Evolutionary conservation across 2,797 vertebrate genomes (phyloP).

Genomic region (Sternarchorhynchus goeldii): DNA sequence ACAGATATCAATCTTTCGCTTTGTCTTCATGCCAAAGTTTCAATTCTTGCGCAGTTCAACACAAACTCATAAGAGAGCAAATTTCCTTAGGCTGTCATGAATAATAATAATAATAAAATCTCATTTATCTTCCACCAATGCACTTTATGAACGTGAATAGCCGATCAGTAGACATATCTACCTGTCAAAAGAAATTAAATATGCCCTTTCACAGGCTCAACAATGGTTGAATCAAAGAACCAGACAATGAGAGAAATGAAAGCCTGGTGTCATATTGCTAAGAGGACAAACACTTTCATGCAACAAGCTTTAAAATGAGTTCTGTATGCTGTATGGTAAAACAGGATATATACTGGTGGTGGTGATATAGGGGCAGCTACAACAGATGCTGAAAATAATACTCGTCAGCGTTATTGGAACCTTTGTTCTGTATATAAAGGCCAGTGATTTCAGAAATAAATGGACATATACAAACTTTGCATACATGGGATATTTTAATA

Average conservation of each 20-base stretch:
- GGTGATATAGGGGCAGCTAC: too few relatives aligned
- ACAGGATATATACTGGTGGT: too few relatives aligned
- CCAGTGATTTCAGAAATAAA: too few relatives aligned
- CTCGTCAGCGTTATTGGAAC: too few relatives aligned
- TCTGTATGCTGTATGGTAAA: too few relatives aligned
- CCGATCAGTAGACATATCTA: slow-evolving; percentile 62
- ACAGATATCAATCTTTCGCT: slow-evolving; percentile 68
- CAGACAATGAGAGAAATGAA: neutral
- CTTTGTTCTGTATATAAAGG: too few relatives aligned
- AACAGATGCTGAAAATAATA: too few relatives aligned
- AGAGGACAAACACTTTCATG: too few relatives aligned
- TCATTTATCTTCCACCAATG: slow-evolving; percentile 66
- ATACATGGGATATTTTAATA: too few relatives aligned
- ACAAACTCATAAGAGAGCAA: slow-evolving; percentile 68
- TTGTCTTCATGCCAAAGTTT: slow-evolving; percentile 62
- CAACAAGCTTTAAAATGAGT: too few relatives aligned
- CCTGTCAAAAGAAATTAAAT: slow-evolving; percentile 54
- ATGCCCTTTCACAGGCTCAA: slow-evolving; percentile 41
- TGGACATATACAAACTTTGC: too few relatives aligned
- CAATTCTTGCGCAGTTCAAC: slow-evolving; percentile 60
- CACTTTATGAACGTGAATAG: slow-evolving; percentile 63
- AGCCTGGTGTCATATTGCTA: too few relatives aligned
- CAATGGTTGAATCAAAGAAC: slow-evolving; percentile 15
- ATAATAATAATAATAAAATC: slow-evolving; percentile 60
- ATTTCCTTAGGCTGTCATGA: slow-evolving; percentile 72